Conservation (phyloP, 2,888 invertebrate species). For the Lysandra coridon region DNA sequence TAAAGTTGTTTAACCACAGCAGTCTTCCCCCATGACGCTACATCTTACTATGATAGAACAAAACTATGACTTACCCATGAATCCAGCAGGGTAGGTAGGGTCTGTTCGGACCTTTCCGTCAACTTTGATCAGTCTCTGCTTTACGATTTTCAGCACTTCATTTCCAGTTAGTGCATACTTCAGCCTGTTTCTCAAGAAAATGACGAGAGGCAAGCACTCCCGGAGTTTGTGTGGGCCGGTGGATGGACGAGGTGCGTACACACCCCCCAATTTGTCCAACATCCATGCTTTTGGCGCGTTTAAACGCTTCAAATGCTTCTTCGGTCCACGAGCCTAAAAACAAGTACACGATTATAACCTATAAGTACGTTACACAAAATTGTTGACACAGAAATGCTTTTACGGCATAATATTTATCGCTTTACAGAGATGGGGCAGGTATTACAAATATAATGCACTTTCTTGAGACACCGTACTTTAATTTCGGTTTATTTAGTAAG, state of each 20-base stretch:
- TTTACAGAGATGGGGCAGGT: neutral
- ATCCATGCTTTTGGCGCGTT: conserved; percentile 99
- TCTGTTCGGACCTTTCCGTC: conserved; percentile 99
- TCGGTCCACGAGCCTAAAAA: conserved; percentile 96
- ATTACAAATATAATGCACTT: neutral
- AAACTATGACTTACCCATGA: conserved; percentile 92
- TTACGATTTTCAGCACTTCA: conserved; percentile 98
- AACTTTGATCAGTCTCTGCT: conserved; percentile 98
- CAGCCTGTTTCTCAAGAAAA: conserved; percentile 97
- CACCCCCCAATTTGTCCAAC: conserved; percentile 99
- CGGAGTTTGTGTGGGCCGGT: conserved; percentile 98
- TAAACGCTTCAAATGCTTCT: conserved; percentile 99
- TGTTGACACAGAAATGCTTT: neutral
- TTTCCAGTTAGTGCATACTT: conserved; percentile 98
- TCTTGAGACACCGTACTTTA: neutral
- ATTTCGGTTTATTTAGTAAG: neutral
- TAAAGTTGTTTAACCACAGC: too few relatives aligned
- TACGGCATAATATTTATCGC: neutral
- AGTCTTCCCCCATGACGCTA: too few relatives aligned
- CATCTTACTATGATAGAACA: neutral
- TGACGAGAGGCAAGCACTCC: conserved; percentile 97
- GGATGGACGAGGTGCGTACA: conserved; percentile 98
- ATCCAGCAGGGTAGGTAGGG: conserved; percentile 98
- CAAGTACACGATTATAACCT: conserved; percentile 38
- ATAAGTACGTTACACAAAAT: conserved; percentile 30